Evolutionary conservation across 37 sponge, comb jelly and placozoan species (phyloP).

Genomic region (Halisarca cf. caerulea): DNA sequence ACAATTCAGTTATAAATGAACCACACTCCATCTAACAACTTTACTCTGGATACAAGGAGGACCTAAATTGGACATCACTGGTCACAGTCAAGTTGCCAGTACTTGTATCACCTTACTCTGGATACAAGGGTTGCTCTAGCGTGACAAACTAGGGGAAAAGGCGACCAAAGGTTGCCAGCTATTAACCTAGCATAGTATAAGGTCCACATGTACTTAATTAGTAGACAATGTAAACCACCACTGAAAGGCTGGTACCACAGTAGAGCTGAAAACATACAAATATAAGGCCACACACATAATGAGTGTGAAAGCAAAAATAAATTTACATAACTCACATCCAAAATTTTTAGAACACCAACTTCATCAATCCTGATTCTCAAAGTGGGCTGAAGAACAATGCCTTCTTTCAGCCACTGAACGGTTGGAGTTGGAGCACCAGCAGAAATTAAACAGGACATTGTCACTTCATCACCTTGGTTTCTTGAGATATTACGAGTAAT

Average conservation of each 20-base stretch:
- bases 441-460: not conserved
- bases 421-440: conserved; percentile 10
- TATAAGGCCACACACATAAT: not conserved
- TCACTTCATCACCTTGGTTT: not conserved
- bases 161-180: too few relatives aligned
- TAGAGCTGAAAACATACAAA: not conserved
- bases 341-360: conserved; percentile 7
- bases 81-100: too few relatives aligned
- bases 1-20: too few relatives aligned
- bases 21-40: too few relatives aligned
- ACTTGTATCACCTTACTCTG: too few relatives aligned
- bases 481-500: not conserved
- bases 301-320: not conserved
- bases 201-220: not conserved
- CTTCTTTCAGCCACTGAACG: not conserved
- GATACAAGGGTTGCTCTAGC: too few relatives aligned
- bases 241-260: too few relatives aligned
- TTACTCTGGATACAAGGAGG: too few relatives aligned
- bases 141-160: too few relatives aligned
- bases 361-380: not conserved
- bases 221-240: too few relatives aligned
- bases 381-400: not conserved
- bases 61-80: too few relatives aligned
- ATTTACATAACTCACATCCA: not conserved
- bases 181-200: not conserved